Evolutionary conservation across 2,113 vertebrate species (phyloP).

Genomic region (Erythrocercus mccallii): DNA sequence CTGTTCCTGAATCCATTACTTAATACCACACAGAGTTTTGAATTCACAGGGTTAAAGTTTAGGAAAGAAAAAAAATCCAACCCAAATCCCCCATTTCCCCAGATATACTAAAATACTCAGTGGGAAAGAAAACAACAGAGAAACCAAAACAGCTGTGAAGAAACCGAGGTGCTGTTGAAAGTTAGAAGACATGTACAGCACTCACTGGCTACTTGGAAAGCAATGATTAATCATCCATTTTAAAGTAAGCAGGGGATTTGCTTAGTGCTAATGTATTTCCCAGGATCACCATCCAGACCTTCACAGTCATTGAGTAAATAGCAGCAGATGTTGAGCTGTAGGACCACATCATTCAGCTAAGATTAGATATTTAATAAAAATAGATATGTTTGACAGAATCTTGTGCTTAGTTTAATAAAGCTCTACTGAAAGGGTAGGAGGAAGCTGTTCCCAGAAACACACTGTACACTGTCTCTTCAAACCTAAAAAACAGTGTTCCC

Average conservation of each 20-base stretch:
- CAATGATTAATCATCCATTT: not conserved
- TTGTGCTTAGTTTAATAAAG: not conserved
- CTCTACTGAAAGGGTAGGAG: not conserved
- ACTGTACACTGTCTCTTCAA: not conserved
- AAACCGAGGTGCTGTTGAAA: not conserved
- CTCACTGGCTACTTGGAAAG: not conserved
- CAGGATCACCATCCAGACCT: constrained; percentile 25
- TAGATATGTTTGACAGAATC: not conserved
- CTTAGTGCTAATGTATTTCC: not conserved
- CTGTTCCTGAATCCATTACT: not conserved
- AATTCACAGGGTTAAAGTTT: not conserved
- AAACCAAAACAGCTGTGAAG: not conserved
- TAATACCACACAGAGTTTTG: not conserved
- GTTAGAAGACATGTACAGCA: not conserved
- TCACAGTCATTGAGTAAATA: constrained; percentile 20
- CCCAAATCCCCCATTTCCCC: not conserved
- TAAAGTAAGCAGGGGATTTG: not conserved
- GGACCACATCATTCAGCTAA: not conserved
- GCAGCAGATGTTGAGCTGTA: constrained; percentile 13
- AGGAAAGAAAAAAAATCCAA: not conserved
- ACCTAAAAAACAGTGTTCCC: not conserved
- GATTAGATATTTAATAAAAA: constrained; percentile 42
- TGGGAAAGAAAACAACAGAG: not conserved
- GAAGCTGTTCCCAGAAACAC: not conserved
- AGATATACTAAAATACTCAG: not conserved